Evolutionary conservation across 2,888 invertebrate genomes (phyloP).

Genomic region (Chymomyza procnemis): DNA sequence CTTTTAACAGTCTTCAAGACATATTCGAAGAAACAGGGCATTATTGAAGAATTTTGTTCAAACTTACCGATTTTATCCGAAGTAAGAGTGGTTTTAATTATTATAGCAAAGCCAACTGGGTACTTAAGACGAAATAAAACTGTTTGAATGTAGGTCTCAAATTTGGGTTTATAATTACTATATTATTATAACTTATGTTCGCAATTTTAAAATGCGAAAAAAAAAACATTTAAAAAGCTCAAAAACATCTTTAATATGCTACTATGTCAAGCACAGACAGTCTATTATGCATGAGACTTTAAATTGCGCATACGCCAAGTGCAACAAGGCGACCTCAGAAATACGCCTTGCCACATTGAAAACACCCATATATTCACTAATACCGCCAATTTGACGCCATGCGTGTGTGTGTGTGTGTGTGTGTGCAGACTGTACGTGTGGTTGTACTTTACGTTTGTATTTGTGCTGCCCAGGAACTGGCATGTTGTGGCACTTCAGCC

Average conservation of each 20-base stretch:
- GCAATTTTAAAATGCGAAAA: no score
- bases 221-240: neutral
- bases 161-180: no score
- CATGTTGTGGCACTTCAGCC: slow-evolving; percentile 42
- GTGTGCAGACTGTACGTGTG: slow-evolving; percentile 26
- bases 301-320: slow-evolving; percentile 60
- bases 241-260: neutral
- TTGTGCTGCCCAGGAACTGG: slow-evolving; percentile 10
- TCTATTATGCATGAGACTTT: slow-evolving; percentile 22
- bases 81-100: no score
- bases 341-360: slow-evolving; percentile 9
- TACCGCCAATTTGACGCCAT: slow-evolving; percentile 70
- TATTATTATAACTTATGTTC: no score
- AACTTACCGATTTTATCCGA: no score
- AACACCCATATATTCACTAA: slow-evolving; percentile 69
- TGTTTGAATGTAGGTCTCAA: no score
- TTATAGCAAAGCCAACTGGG: no score
- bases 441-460: slow-evolving; percentile 14
- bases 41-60: no score
- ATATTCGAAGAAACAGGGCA: no score
- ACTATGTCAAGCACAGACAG: slow-evolving; percentile 60
- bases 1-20: no score
- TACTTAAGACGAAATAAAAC: no score
- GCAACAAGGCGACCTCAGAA: slow-evolving; percentile 32
- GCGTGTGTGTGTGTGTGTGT: slow-evolving; percentile 18